Conservation (phyloP, 1,140 invertebrate genomes). For the Bradynema listronoti region DNA sequence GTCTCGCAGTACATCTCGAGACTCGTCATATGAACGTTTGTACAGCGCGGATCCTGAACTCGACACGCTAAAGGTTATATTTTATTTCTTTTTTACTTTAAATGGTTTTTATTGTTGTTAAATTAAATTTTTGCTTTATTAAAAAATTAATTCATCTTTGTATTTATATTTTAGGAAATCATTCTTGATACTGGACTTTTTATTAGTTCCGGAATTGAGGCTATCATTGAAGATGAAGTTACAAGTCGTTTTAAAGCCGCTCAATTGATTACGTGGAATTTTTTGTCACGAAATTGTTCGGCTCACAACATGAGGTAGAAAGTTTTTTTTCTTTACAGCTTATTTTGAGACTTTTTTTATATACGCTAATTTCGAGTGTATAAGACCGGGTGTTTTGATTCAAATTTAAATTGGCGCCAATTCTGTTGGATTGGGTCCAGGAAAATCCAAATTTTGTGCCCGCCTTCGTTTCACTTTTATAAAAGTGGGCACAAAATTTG, state of each 20-base stretch:
- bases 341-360: background rate
- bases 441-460: background rate
- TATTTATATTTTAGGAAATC: too few species aligned
- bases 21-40: too few species aligned
- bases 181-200: too few species aligned
- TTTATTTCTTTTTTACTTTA: too few species aligned
- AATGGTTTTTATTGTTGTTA: too few species aligned
- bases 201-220: conserved; percentile 47
- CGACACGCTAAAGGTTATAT: too few species aligned
- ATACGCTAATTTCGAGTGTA: background rate
- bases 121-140: too few species aligned
- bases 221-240: conserved; percentile 57
- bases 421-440: background rate
- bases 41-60: too few species aligned
- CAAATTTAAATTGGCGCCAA: background rate
- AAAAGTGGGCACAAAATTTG: too few species aligned
- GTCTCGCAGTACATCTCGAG: too few species aligned
- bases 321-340: background rate
- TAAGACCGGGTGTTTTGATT: background rate
- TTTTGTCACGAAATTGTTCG: conserved; percentile 41
- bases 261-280: conserved; percentile 49
- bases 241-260: conserved; percentile 52
- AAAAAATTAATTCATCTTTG: too few species aligned
- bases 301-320: conserved; percentile 44
- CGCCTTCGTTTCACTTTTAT: background rate